These are phyloP conservation scores for Circaetus cinerascens DNA, from an alignment of 2,113 vertebrate genomes.

Conservation along the genomic window DNA sequence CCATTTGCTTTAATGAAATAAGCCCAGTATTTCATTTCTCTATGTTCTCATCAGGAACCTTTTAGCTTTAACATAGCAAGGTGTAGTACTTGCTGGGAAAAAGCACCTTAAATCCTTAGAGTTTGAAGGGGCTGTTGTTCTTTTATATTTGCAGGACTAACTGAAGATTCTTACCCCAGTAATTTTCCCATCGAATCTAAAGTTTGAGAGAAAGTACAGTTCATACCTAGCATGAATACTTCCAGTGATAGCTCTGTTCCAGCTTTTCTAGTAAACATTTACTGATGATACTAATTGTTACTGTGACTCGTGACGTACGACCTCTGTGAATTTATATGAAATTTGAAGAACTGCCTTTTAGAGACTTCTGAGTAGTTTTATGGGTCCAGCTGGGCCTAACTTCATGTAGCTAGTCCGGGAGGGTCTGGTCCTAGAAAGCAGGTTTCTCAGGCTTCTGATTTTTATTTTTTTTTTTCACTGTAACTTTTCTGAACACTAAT, in stretches of 20 bases:
- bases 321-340: background rate
- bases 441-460: background rate
- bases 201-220: background rate
- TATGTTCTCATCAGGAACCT: background rate
- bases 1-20: background rate
- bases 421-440: background rate
- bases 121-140: background rate
- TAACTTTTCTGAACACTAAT: background rate
- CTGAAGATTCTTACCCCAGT: background rate
- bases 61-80: background rate
- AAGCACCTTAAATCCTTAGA: background rate
- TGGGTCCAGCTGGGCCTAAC: background rate
- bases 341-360: background rate
- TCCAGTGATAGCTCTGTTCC: background rate
- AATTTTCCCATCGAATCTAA: background rate
- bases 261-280: background rate
- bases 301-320: background rate
- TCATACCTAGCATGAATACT: background rate
- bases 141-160: background rate
- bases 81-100: background rate
- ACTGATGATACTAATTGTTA: background rate
- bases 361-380: background rate
- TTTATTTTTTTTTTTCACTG: background rate
- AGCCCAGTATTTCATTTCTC: background rate
- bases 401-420: background rate